These are phyloP conservation scores for Porites lutea DNA, from an alignment of 64 coral and sea anemone genomes.

Conservation along the genomic window DNA sequence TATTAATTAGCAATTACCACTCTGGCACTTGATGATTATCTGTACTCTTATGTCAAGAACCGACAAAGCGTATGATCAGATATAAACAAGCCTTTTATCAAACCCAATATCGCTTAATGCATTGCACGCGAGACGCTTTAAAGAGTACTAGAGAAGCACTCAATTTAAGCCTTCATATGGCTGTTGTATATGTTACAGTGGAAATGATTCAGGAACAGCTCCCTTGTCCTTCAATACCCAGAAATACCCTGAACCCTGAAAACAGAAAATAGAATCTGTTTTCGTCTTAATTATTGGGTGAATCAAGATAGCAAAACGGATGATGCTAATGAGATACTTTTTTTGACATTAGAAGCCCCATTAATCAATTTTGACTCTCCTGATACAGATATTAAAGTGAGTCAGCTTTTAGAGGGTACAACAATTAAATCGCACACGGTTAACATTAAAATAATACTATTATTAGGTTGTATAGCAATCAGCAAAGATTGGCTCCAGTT, in stretches of 20 bases:
- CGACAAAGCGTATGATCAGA: slow-evolving; percentile 11
- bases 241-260: not conserved
- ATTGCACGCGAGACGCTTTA: not conserved
- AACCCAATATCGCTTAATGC: not conserved
- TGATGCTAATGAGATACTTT: too few species aligned
- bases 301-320: too few species aligned
- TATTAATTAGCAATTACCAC: not conserved
- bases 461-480: not conserved
- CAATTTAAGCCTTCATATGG: not conserved
- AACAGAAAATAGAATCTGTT: not conserved
- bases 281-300: not conserved
- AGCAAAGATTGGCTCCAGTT: not conserved
- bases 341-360: too few species aligned
- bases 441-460: too few species aligned
- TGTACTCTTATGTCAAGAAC: not conserved
- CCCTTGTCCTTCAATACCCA: not conserved
- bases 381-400: too few species aligned
- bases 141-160: not conserved
- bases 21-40: not conserved
- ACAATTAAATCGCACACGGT: too few species aligned
- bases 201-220: not conserved
- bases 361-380: too few species aligned
- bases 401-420: too few species aligned
- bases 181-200: not conserved
- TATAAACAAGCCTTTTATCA: slow-evolving; percentile 1